These are phyloP conservation scores for Callimorpha dominula DNA, from an alignment of 2,888 invertebrate genomes.

Conservation along the genomic window DNA sequence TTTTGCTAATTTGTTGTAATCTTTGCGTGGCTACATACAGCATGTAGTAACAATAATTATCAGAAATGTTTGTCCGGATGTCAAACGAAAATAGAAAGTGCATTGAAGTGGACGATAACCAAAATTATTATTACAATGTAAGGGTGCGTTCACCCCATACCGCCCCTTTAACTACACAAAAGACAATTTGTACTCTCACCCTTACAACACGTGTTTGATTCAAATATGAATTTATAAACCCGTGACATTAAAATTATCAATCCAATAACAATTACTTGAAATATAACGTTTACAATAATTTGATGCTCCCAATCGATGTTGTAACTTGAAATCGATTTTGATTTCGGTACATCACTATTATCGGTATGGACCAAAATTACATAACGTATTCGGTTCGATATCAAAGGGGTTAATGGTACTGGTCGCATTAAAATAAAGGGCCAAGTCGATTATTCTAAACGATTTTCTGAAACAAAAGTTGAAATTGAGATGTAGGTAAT, in stretches of 20 bases:
- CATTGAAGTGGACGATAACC: conserved; percentile 16
- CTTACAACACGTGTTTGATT: conserved; percentile 36
- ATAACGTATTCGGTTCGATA: conserved; percentile 39
- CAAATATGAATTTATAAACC: conserved; percentile 24
- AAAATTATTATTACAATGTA: conserved; percentile 23
- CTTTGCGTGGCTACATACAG: too few species aligned
- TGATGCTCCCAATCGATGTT: conserved; percentile 20
- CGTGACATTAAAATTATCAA: conserved; percentile 34
- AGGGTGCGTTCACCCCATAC: conserved; percentile 34
- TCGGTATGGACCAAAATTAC: conserved; percentile 28
- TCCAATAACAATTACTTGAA: conserved; percentile 37
- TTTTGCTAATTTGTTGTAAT: background rate
- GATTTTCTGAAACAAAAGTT: conserved; percentile 19
- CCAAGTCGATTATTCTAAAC: conserved; percentile 11
- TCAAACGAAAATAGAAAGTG: conserved; percentile 19
- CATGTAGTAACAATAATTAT: too few species aligned
- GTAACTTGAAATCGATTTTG: conserved; percentile 38
- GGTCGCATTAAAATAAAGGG: conserved; percentile 18
- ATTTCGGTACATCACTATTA: conserved; percentile 48
- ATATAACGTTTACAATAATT: conserved; percentile 18
- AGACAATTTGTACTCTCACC: conserved; percentile 35
- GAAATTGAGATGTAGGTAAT: conserved; percentile 13
- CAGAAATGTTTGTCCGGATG: conserved; percentile 5
- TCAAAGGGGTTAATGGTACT: conserved; percentile 38
- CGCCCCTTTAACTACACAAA: conserved; percentile 29